These are phyloP conservation scores for Sclerurus mexicanus DNA, from an alignment of 2,113 vertebrate genomes.

Conservation along the genomic window DNA sequence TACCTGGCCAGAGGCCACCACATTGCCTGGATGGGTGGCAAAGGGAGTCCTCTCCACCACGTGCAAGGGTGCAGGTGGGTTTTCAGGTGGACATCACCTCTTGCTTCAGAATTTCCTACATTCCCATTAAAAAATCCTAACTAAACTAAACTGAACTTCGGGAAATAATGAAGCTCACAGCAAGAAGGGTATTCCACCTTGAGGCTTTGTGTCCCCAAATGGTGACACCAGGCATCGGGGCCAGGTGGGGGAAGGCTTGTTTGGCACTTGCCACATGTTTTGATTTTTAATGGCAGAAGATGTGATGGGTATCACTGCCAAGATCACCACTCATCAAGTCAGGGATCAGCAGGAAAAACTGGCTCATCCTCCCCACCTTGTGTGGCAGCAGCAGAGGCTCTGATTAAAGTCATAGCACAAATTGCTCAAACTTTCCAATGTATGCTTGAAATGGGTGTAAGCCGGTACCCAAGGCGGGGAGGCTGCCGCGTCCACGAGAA, in stretches of 20 bases:
- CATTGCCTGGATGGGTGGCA: neutral
- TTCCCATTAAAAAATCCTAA: neutral
- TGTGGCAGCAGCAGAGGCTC: neutral
- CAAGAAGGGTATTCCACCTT: neutral
- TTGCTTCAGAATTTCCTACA: neutral
- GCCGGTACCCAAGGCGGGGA: rapidly evolving
- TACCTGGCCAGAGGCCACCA: neutral
- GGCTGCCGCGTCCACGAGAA: neutral
- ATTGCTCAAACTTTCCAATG: slow-evolving; percentile 41
- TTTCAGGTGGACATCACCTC: neutral
- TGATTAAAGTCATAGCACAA: neutral
- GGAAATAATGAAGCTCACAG: neutral
- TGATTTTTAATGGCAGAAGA: neutral
- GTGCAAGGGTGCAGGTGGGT: neutral
- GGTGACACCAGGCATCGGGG: neutral
- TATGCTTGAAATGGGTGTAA: rapidly evolving
- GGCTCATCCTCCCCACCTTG: neutral
- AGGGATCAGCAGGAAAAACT: neutral
- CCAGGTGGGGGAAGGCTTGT: neutral
- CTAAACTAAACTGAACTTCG: neutral
- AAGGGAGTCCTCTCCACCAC: neutral
- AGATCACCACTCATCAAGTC: rapidly evolving
- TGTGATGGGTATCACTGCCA: neutral
- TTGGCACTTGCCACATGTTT: neutral
- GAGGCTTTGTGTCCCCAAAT: neutral